Evolutionary conservation across 2,113 vertebrate species (phyloP).

Genomic region (Microcebus murinus): DNA sequence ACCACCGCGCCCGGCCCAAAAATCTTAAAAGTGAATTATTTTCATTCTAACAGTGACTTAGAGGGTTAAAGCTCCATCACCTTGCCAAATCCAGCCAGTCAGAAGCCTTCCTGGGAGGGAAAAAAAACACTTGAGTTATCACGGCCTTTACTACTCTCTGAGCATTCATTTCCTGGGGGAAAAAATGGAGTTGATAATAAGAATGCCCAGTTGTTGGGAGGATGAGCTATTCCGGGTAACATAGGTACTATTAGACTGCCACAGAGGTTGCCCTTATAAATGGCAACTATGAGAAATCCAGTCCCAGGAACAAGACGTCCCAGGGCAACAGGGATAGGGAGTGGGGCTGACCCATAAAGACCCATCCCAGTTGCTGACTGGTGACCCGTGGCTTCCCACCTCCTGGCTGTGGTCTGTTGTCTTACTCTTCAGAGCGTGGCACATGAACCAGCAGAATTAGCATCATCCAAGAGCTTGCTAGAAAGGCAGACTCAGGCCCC

Average conservation of each 20-base stretch:
- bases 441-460: not conserved
- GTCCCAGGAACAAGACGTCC: not conserved
- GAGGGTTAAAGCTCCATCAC: not conserved
- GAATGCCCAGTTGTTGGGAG: not conserved
- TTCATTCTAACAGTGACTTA: not conserved
- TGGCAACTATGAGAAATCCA: not conserved
- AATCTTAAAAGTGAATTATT: not conserved
- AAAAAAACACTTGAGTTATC: not conserved
- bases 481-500: not conserved
- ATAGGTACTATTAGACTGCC: not conserved
- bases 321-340: not conserved
- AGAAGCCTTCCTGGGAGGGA: not conserved
- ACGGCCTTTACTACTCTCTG: not conserved
- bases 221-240: not conserved
- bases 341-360: not conserved
- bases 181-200: not conserved
- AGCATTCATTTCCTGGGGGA: not conserved
- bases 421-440: not conserved
- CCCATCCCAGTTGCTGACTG: not conserved
- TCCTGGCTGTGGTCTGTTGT: not conserved
- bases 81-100: not conserved
- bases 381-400: not conserved
- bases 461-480: not conserved
- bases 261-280: not conserved
- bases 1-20: not conserved